Evolutionary conservation across 2,888 invertebrate genomes (phyloP).

Genomic region (Drosophila merina): DNA sequence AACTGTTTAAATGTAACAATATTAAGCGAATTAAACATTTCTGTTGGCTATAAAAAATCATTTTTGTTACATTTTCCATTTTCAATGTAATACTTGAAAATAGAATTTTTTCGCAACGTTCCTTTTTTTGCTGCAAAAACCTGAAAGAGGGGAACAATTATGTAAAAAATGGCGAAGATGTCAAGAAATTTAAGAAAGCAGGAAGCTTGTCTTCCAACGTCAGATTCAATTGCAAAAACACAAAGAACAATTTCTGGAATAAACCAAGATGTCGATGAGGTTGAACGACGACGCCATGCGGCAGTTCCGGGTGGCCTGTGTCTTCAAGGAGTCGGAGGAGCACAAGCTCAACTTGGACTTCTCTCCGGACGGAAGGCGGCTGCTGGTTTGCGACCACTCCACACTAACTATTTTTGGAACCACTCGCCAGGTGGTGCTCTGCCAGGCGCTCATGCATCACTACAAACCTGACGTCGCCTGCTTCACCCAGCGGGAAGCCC

Average conservation of each 20-base stretch:
- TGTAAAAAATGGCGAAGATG: no score
- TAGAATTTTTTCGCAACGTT: no score
- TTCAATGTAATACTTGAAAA: no score
- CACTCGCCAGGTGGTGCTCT: constrained; percentile 6
- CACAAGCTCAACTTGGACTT: constrained; percentile 44
- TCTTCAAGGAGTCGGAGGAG: constrained; percentile 23
- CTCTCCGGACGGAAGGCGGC: constrained; percentile 35
- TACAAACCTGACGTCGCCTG: constrained; percentile 51
- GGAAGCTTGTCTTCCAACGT: constrained; percentile 3
- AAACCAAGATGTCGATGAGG: constrained; percentile 18
- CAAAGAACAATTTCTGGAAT: background rate
- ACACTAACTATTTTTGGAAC: constrained; percentile 43
- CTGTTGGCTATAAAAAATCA: no score
- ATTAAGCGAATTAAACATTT: no score
- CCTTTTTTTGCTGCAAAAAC: no score
- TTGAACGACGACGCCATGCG: constrained; percentile 38
- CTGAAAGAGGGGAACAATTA: no score
- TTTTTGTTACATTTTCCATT: no score
- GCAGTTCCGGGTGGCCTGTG: constrained; percentile 43
- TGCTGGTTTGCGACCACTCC: constrained; percentile 47
- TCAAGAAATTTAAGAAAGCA: background rate
- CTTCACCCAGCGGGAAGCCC: constrained; percentile 33
- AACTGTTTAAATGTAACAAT: no score
- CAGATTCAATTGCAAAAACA: constrained; percentile 8
- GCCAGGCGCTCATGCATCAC: constrained; percentile 33